Base-by-base conservation (phyloP, 2,113 vertebrate genomes). In the Rhabdomys dilectus region DNA sequence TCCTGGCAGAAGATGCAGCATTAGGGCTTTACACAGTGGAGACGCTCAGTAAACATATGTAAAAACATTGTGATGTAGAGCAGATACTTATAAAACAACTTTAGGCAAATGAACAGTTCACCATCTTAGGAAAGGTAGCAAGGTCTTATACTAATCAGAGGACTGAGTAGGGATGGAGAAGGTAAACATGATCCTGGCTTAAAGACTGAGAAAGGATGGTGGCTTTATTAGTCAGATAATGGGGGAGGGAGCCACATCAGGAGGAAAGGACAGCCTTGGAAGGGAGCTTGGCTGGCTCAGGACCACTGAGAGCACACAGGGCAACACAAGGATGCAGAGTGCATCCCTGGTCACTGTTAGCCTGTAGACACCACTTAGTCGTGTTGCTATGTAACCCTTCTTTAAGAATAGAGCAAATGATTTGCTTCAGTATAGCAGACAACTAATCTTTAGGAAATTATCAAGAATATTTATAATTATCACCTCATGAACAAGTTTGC, bases 401-500 rank as follows among this genome's bases (percentile, higher is more conserved):
- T 78, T 86, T 93, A 86, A 89, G 53, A 73, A 78, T 86, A 92
- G 11, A 64, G 22, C 76, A 96, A 91, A 93, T 86, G 58, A 45
- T 13, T 94, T 75, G 78, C 6, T 75, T 66, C 68, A 48, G 36
- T 45, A 34, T 36, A 60, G 22, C 85, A 73, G 91, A 58, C 80
- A 68, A 75, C 1, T 48, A 45, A 86, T 92, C 39, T 78, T 42
- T 75, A 92, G 39, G 64, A 64, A 91, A 91, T 97, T 94, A 85
- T 58, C 78, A 91, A 88, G 96, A 96, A 90, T 34, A 91, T 85
- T 88, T 75, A 10, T 45, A 94, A 39, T 77, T 22, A 93, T 84
- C 26, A 85, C 58, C 66, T 93, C 70, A 77, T 51, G 29, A 53
- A 78, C 85, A 58, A 93, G 12, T 70, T 92, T 97, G 53, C 12